Base-by-base conservation (phyloP, 2,113 vertebrate species). In the Callithrix jacchus region DNA sequence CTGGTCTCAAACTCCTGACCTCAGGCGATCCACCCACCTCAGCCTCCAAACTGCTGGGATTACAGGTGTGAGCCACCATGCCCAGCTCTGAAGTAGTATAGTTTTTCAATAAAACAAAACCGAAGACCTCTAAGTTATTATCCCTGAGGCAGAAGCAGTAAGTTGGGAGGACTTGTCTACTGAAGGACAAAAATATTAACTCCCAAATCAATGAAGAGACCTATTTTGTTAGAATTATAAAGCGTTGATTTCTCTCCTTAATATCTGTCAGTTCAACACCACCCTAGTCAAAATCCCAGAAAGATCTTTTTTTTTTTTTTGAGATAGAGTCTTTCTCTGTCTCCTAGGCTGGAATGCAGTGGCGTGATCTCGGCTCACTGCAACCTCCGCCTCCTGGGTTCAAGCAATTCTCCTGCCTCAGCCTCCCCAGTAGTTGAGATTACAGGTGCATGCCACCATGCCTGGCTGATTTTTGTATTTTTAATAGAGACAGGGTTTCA, bases 31-130 rank as follows among this genome's bases (percentile, higher is more conserved):
- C 52, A 52, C 52, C 16, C 16, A 17, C 16, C 52, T 17, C 52
- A 52, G 52, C 52, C 52, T 52, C 52, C 52, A 52, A 52, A 52
- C 16, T 52, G 52, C 52, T 52, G 52, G 16, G 16, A 52, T 52
- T 52, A 52, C 49, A 52, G 49, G 49, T 1, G 14, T 52, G 49
- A 52, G 49, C 49, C 49, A 52, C 14, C 49, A 52, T 17, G 14
- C 14, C 49, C 14, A 4, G 49, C 49, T 52, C 49, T n/a, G 58
- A 85, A 85, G 42, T 42, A 96, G 17, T 40, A 83, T n/a, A 52
- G 30, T 95, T 81, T 42, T 82, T 74, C 88, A 76, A 77, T 49
- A 52, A 94, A 92, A 77, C n/a, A 61, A 92, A 84, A 74, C 12
- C 32, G 18, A 83, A 94, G 40, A 4, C 9, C 45, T 70, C 58